Base-by-base conservation (phyloP, 2,797 vertebrate genomes). In the Nothura maculosa region DNA sequence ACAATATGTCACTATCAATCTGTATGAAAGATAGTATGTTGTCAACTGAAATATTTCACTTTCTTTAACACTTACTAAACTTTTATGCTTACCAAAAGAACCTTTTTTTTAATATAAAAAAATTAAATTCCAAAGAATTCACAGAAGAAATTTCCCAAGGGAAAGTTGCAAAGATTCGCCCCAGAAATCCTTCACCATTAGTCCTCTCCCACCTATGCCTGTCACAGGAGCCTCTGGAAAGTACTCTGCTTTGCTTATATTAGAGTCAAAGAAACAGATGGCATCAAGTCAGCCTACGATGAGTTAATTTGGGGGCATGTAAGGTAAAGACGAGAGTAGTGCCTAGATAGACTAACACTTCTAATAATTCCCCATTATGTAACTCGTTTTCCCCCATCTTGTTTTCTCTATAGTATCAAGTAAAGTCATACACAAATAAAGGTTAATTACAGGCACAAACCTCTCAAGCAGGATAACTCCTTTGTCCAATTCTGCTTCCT, bases 391-490 rank as follows among this genome's bases (percentile, higher is more conserved):
- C n/a, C 19, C 14, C 73, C 28, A 22, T 43, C 28, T 69, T 4
- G 57, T 48, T 64, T 45, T 30, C 48, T 32, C 84, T 24, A 3
- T 3, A 72, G 69, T 4, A 2, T 24, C 43, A 62, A 54, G 54
- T 60, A 42, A 73, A 64, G 22, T 62, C 32, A 79, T 25, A 69
- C 5, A 9, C 32, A 94, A 89, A 76, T 20, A 68, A 80, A 45
- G 25, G 81, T 38, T 8, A 48, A 52, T 57, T 64, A 63, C 24
- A 4, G 1, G 11, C 45, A 81, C 38, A 61, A 77, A 83, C 64
- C 15, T 79, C 55, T 89, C 34, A 43, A 81, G 32, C 17, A 67
- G 30, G 16, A 30, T 11, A 40, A 76, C 40, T 32, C 32, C 38
- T 16, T 43, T 58, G 27, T 22, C 18, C 47, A 10, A 12, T 57